These are phyloP conservation scores for Merluccius polli DNA, from an alignment of 2,797 vertebrate genomes.

Conservation along the genomic window DNA sequence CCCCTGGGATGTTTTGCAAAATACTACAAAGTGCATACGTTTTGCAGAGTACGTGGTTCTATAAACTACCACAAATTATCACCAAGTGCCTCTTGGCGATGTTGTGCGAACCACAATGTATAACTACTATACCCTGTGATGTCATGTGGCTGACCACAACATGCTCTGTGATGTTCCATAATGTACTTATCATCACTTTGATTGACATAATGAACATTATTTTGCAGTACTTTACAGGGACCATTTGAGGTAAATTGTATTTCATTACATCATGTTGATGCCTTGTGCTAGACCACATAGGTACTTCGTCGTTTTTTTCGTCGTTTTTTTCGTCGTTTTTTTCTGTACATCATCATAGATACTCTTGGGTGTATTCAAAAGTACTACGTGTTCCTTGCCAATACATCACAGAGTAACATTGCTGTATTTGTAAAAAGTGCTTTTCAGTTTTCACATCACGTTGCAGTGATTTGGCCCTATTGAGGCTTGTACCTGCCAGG, in stretches of 20 bases:
- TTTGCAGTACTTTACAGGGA: not conserved
- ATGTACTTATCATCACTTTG: not conserved
- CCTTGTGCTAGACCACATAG: constrained; percentile 3
- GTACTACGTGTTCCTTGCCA: not conserved
- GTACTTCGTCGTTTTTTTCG: too few species aligned
- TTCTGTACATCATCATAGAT: not conserved
- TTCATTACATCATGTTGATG: not conserved
- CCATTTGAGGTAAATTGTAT: not conserved
- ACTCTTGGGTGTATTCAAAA: not conserved
- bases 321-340: not conserved
- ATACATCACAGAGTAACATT: not conserved
- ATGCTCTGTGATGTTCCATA: not conserved
- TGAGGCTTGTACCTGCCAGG: not conserved
- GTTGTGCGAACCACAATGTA: not conserved
- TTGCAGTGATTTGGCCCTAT: not conserved
- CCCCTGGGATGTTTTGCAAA: not conserved
- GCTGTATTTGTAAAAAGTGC: not conserved
- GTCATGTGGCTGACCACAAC: not conserved
- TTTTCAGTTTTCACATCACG: not conserved
- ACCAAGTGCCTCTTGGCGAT: not conserved
- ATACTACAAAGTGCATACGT: constrained; percentile 3
- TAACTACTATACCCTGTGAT: not conserved
- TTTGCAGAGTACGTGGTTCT: not conserved
- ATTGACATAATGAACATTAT: not conserved
- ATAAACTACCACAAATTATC: not conserved